These are phyloP conservation scores for Pantala flavescens DNA, from an alignment of 1,140 invertebrate genomes.

Conservation along the genomic window DNA sequence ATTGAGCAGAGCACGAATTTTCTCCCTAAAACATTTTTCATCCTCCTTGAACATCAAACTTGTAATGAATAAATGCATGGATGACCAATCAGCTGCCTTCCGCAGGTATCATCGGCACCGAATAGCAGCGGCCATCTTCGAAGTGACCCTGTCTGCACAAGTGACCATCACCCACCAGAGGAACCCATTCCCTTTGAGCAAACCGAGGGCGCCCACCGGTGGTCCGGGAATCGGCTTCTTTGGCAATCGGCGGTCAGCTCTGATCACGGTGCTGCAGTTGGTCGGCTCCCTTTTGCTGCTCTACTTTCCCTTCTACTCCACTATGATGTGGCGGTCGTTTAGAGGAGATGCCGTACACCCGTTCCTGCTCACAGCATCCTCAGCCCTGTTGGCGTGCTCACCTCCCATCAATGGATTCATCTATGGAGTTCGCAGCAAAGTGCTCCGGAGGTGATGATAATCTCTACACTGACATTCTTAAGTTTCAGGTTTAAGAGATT, in stretches of 20 bases:
- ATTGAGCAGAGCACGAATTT: no score
- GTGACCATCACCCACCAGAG: constrained; percentile 71
- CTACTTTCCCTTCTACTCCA: constrained; percentile 60
- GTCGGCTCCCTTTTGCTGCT: constrained; percentile 58
- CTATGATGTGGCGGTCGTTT: constrained; percentile 47
- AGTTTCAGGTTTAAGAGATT: no score
- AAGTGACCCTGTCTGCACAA: constrained; percentile 70
- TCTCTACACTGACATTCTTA: no score
- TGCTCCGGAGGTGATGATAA: constrained; percentile 18
- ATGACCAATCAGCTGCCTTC: constrained; percentile 27
- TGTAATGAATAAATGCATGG: no score
- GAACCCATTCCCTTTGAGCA: constrained; percentile 48
- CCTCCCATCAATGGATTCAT: constrained; percentile 62
- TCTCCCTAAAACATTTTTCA: no score
- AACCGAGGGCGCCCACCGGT: constrained; percentile 33
- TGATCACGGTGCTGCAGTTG: constrained; percentile 57
- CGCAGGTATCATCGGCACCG: constrained; percentile 69
- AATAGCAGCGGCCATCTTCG: constrained; percentile 73
- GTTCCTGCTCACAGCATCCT: constrained; percentile 46
- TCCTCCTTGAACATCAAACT: no score
- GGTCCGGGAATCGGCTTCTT: constrained; percentile 41
- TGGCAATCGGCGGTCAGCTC: constrained; percentile 46
- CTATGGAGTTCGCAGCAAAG: constrained; percentile 64
- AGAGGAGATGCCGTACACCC: constrained; percentile 39
- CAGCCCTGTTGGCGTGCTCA: constrained; percentile 51